Evolutionary conservation across 2,888 invertebrate species (phyloP).

Genomic region (Lampropteryx suffumata): DNA sequence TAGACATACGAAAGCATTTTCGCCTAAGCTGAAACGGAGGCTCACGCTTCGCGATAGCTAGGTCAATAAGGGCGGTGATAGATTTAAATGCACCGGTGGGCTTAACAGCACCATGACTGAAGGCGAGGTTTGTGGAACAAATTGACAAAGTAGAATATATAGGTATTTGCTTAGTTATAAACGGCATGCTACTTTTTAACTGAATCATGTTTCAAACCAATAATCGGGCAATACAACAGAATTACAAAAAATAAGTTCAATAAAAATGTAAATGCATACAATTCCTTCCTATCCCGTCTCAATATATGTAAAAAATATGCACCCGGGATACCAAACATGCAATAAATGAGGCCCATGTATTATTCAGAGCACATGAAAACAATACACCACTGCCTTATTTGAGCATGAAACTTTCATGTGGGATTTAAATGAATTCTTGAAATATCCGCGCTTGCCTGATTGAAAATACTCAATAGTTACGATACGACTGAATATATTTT

Average conservation of each 20-base stretch:
- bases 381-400: constrained; percentile 64
- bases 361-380: constrained; percentile 71
- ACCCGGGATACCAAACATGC: constrained; percentile 64
- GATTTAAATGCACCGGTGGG: too few species aligned
- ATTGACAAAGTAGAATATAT: too few species aligned
- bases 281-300: constrained; percentile 45
- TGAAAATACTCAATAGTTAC: background rate
- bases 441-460: background rate
- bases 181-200: constrained; percentile 20
- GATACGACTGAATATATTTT: too few species aligned
- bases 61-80: too few species aligned
- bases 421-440: constrained; percentile 35
- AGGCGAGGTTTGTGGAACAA: too few species aligned
- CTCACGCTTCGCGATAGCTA: too few species aligned
- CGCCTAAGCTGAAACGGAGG: too few species aligned
- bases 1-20: too few species aligned
- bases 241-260: constrained; percentile 43
- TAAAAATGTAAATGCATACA: constrained; percentile 68
- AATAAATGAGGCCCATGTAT: constrained; percentile 67
- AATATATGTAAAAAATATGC: constrained; percentile 74
- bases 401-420: constrained; percentile 42
- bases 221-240: constrained; percentile 34
- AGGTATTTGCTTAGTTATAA: too few species aligned
- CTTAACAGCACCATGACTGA: too few species aligned
- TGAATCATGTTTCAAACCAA: constrained; percentile 21